phyloP scores from a whole-genome alignment of 35 echinoderm and acorn worm species.

The Apostichopus japonicus region DNA sequence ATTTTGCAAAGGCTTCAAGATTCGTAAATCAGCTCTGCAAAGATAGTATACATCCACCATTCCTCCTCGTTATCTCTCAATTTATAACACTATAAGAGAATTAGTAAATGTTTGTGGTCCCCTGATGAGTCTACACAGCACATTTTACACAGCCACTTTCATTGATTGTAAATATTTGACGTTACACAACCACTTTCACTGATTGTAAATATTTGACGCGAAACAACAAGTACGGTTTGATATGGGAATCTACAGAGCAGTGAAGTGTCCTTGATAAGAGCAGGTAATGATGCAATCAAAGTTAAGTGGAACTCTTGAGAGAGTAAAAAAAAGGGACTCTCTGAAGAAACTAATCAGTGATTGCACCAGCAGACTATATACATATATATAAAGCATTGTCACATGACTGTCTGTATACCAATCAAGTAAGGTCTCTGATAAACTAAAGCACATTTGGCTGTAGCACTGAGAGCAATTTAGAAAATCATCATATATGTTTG shows the following conservation, averaged over 20 bases:
- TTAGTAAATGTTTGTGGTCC: not conserved
- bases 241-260: not conserved
- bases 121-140: not conserved
- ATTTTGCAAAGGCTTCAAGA: too few species aligned
- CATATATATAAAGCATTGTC: too few species aligned
- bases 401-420: too few species aligned
- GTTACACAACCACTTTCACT: not conserved
- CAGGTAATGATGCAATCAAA: not conserved
- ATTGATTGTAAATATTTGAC: not conserved
- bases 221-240: not conserved
- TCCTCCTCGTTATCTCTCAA: too few species aligned
- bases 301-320: not conserved
- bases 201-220: not conserved
- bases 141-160: not conserved
- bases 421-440: too few species aligned
- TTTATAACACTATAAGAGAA: not conserved
- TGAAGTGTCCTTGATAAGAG: not conserved
- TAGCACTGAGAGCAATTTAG: too few species aligned
- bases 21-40: too few species aligned
- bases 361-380: too few species aligned
- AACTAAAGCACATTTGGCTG: too few species aligned
- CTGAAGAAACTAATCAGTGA: too few species aligned
- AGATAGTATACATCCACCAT: too few species aligned
- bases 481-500: too few species aligned
- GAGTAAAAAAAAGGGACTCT: not conserved